Percentiles rank a stretch among this genome's conserved stretches.
These are phyloP conservation scores for Microcaecilia unicolor DNA, from an alignment of 2,797 vertebrate genomes.

Conservation along the genomic window DNA sequence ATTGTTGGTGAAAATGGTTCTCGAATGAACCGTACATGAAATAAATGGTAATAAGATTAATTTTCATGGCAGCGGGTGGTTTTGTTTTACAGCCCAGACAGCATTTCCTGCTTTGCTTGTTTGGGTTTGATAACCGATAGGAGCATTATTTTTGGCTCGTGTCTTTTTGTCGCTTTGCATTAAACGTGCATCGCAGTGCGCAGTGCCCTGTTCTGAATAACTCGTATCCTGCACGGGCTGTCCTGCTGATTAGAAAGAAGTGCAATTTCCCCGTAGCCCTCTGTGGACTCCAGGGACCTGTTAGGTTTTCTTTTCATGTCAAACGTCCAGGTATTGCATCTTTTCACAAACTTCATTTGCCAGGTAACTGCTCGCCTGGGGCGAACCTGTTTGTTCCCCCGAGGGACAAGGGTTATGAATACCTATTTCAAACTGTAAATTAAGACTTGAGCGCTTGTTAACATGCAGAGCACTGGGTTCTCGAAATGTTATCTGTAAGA, in stretches of 20 bases:
- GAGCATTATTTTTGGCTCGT: background rate
- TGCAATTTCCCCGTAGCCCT: background rate
- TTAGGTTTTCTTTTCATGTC: constrained; percentile 1
- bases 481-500: too few species aligned
- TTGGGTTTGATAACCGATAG: background rate
- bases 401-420: constrained; percentile 19
- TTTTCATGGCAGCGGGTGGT: too few species aligned
- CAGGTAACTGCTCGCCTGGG: constrained; percentile 21
- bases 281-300: background rate
- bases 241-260: background rate
- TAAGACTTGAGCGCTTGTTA: too few species aligned
- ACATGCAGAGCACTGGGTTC: too few species aligned
- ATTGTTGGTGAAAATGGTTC: too few species aligned
- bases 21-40: too few species aligned
- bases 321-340: constrained; percentile 19
- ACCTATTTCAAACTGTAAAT: too few species aligned
- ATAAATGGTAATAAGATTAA: too few species aligned
- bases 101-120: background rate
- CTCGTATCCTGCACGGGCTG: background rate
- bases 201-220: background rate
- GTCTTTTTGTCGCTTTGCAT: background rate
- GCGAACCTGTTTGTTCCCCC: constrained; percentile 16
- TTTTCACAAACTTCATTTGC: constrained; percentile 20
- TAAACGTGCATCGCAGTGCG: background rate
- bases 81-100: too few species aligned